A percentile compares a stretch with the other conserved stretches of the same genome.
These are phyloP conservation scores for Catharus bicknelli DNA, from an alignment of 2,113 vertebrate species.

Conservation along the genomic window DNA sequence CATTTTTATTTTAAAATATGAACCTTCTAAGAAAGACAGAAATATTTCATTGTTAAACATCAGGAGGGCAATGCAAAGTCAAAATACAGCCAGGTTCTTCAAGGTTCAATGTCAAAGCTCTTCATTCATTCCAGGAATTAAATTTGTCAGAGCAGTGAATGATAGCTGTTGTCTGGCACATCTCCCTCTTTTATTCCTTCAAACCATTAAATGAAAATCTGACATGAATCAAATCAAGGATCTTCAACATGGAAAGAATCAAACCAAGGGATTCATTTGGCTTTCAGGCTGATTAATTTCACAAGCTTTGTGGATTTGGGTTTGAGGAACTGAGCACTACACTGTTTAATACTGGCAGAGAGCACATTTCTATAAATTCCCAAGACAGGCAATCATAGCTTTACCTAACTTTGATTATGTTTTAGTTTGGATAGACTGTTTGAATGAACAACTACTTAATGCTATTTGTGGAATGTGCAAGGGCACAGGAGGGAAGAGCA, in stretches of 20 bases:
- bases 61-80: slow-evolving; percentile 42
- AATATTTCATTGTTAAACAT: slow-evolving; percentile 75
- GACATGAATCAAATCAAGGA: slow-evolving; percentile 61
- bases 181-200: slow-evolving; percentile 53
- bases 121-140: slow-evolving; percentile 64
- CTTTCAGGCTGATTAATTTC: slow-evolving; percentile 66
- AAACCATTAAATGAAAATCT: slow-evolving; percentile 62
- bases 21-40: not conserved
- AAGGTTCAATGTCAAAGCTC: slow-evolving; percentile 27
- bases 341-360: slow-evolving; percentile 1
- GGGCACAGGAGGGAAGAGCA: not conserved
- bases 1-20: not conserved
- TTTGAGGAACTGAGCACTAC: slow-evolving; percentile 22
- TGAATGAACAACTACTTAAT: slow-evolving; percentile 5
- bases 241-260: slow-evolving; percentile 33
- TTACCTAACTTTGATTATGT: slow-evolving; percentile 41
- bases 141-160: slow-evolving; percentile 60
- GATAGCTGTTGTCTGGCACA: slow-evolving; percentile 51
- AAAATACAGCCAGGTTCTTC: slow-evolving; percentile 35
- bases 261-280: slow-evolving; percentile 53
- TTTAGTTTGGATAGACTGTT: slow-evolving; percentile 34
- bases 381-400: slow-evolving; percentile 23
- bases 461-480: slow-evolving; percentile 10
- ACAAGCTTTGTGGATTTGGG: slow-evolving; percentile 3
- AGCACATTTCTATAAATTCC: slow-evolving; percentile 29